Evolutionary conservation across 1,140 invertebrate genomes (phyloP), one percentile per base, ranked within the genome.

Genomic region (Semibalanus balanoides): DNA sequence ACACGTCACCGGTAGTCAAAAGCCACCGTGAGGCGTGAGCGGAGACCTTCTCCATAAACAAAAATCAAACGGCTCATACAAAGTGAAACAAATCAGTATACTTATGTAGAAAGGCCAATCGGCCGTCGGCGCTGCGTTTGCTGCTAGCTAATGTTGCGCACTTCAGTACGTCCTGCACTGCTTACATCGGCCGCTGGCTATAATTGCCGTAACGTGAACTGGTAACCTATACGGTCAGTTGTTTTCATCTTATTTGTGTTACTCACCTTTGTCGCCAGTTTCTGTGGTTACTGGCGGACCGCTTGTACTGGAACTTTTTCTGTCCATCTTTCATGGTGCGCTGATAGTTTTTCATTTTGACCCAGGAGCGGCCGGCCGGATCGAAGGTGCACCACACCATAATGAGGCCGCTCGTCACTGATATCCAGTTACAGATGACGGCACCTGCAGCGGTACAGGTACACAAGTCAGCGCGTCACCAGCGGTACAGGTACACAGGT

Each of bases 291-390:
- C 90, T 93, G 72, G 91, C 91, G 75, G 91, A 93, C 64, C 92
- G 83, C 79, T 90, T 90, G 80, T 93, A 91, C 81, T 91, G 89
- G 80, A 90, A 90, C 79, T 90, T 87, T 7, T 80, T 74, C 75
- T 86, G 84, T 0, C 88, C 88, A 79, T 92, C 90, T 79, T 89
- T 88, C 87, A 94, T 88, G 73, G 91, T 93, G 70, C 91, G 87
- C 83, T 95, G 92, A 83, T 93, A 95, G 78, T 91, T 88, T 83
- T 94, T 95, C 92, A 95, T 94, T 85, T 95, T 95, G 0, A 95
- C 93, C 93, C 93, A 96, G n/a, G 92, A 93, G 31, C 92, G 85
- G 19, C 93, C 93, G 7, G 93, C 93, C 0, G 91, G 86, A 84
- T 96, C 93, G 83, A 92, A 96, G 27, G 91, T 91, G 83, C 93